Evolutionary conservation across 2,888 invertebrate genomes (phyloP).

Genomic region (Lycophotia porphyrea): DNA sequence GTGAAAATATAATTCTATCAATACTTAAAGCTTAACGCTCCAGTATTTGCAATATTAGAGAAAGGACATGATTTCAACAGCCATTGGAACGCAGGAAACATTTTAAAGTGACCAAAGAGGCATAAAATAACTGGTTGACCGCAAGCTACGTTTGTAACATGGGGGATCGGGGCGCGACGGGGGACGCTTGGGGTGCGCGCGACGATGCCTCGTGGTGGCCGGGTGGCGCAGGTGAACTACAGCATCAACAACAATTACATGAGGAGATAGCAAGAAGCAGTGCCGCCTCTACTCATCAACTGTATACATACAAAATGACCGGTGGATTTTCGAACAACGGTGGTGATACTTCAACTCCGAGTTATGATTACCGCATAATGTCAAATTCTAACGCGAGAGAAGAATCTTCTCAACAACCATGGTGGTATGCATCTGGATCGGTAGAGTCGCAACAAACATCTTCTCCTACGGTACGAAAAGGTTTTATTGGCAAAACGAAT

Average conservation of each 20-base stretch:
- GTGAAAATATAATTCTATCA: conserved; percentile 68
- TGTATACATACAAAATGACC: conserved; percentile 96
- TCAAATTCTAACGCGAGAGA: conserved; percentile 90
- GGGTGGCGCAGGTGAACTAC: conserved; percentile 87
- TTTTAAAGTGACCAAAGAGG: conserved; percentile 75
- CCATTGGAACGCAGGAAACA: conserved; percentile 73
- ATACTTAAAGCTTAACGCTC: conserved; percentile 62
- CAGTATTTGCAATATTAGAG: conserved; percentile 62
- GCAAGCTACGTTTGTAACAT: conserved; percentile 85
- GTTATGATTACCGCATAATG: conserved; percentile 94
- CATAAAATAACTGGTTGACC: conserved; percentile 87
- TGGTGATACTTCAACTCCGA: conserved; percentile 91
- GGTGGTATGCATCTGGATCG: conserved; percentile 94
- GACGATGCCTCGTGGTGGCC: conserved; percentile 90
- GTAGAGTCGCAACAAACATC: conserved; percentile 89
- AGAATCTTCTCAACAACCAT: conserved; percentile 88
- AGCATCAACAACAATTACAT: conserved; percentile 88
- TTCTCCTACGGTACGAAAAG: conserved; percentile 85
- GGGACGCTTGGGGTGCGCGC: conserved; percentile 91
- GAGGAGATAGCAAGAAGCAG: conserved; percentile 87
- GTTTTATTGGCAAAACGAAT: conserved; percentile 34
- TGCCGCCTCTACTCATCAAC: conserved; percentile 91
- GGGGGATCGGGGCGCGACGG: conserved; percentile 89
- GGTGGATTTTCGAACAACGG: conserved; percentile 94
- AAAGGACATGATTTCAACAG: conserved; percentile 82